phyloP scores from a whole-genome alignment of 2,888 invertebrate genomes.

The Stictocephala bisonia region DNA sequence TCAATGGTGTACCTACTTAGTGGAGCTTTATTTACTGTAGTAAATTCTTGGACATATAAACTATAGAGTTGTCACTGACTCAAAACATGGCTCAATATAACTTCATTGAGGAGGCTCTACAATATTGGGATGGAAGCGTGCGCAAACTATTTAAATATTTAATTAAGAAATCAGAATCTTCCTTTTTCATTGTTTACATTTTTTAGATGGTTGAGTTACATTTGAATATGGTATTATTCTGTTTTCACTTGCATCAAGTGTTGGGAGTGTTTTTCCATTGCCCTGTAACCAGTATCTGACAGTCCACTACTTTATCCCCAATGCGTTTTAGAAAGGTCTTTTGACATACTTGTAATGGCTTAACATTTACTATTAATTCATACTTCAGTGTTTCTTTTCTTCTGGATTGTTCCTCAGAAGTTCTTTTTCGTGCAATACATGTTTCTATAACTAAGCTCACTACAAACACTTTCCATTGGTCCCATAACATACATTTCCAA shows the following conservation, averaged over 20 bases:
- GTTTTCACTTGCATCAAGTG: conserved; percentile 19
- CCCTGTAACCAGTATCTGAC: background rate
- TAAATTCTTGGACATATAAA: conserved; percentile 29
- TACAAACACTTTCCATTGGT: background rate
- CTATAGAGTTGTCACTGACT: conserved; percentile 20
- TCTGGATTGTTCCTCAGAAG: background rate
- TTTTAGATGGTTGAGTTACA: conserved; percentile 15
- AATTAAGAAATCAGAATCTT: conserved; percentile 28
- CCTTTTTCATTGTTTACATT: conserved; percentile 26
- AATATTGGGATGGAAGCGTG: conserved; percentile 27
- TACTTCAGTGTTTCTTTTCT: background rate
- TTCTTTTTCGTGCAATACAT: conserved; percentile 4
- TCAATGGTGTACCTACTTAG: conserved; percentile 32
- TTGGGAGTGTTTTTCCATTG: background rate
- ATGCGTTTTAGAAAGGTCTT: background rate
- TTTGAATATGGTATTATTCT: conserved; percentile 21
- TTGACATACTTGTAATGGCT: background rate
- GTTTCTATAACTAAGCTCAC: background rate
- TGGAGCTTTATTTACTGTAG: background rate
- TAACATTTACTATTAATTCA: background rate
- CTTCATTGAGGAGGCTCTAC: conserved; percentile 23
- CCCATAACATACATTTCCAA: conserved; percentile 1
- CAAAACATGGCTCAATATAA: conserved; percentile 27
- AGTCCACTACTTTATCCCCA: conserved; percentile 3
- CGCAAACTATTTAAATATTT: conserved; percentile 23